Conservation (phyloP, 2,888 invertebrate species). For the Nasonovia ribisnigri region DNA sequence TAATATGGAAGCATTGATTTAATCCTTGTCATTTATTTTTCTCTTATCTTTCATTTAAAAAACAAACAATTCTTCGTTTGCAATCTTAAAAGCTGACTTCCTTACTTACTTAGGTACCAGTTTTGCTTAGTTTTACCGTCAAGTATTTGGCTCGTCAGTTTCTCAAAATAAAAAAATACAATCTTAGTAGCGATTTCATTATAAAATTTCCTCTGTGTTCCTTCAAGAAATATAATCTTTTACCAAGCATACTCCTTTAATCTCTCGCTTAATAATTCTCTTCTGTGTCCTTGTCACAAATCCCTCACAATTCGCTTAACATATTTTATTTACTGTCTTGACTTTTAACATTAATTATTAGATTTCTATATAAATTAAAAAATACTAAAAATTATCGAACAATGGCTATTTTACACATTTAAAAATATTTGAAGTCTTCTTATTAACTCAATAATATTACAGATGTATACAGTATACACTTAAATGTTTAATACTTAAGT, state of each 20-base stretch:
- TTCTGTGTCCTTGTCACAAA: neutral
- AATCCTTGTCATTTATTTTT: conserved; percentile 15
- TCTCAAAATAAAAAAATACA: neutral
- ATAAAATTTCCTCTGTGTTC: neutral
- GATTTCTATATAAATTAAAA: neutral
- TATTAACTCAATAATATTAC: neutral
- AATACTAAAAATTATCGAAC: neutral
- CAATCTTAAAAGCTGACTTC: conserved; percentile 12
- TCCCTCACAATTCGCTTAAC: neutral
- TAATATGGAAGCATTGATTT: neutral
- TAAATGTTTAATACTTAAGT: neutral
- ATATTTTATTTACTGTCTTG: neutral
- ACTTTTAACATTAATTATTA: neutral
- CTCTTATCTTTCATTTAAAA: conserved; percentile 30
- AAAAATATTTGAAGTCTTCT: neutral
- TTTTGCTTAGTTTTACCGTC: conserved; percentile 21
- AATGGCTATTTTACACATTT: neutral
- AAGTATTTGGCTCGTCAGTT: conserved; percentile 12
- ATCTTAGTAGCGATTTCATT: conserved; percentile 21
- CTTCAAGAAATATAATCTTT: conserved; percentile 29
- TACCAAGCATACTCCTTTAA: conserved; percentile 29
- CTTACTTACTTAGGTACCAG: conserved; percentile 21
- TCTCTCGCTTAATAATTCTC: conserved; percentile 35
- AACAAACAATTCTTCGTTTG: conserved; percentile 30
- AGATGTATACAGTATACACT: neutral